Evolutionary conservation across 1,140 invertebrate genomes (phyloP).

Genomic region (Drosophila miranda): DNA sequence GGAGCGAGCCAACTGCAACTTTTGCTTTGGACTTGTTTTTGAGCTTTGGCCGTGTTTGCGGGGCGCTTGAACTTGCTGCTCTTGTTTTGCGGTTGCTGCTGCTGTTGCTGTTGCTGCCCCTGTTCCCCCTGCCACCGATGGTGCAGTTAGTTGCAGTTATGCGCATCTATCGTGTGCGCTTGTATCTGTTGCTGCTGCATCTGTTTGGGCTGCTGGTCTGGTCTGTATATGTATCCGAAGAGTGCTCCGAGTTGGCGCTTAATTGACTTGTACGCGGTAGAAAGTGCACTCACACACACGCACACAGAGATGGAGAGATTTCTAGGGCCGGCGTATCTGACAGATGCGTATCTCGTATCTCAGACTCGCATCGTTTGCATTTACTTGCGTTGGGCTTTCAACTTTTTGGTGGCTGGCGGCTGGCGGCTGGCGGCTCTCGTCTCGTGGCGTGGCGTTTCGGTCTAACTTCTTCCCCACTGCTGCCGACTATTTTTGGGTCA

Average conservation of each 20-base stretch:
- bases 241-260: conserved; percentile 57
- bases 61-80: conserved; percentile 79
- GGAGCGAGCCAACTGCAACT: conserved; percentile 28
- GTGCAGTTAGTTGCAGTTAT: conserved; percentile 79
- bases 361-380: conserved; percentile 57
- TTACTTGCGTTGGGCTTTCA: conserved; percentile 40
- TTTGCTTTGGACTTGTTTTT: conserved; percentile 71
- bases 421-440: not conserved
- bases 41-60: conserved; percentile 75
- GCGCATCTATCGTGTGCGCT: conserved; percentile 59
- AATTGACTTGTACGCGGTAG: conserved; percentile 78
- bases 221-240: conserved; percentile 1
- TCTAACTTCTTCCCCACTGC: conserved; percentile 22
- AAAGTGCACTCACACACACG: conserved; percentile 60
- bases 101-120: conserved; percentile 22
- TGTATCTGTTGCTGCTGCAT: conserved; percentile 15
- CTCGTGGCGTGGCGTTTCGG: conserved; percentile 6
- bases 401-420: conserved; percentile 7
- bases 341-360: conserved; percentile 55
- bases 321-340: conserved; percentile 36
- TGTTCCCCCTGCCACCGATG: conserved; percentile 10
- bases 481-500: conserved; percentile 60
- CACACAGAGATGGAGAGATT: not conserved
- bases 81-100: conserved; percentile 54
- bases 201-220: conserved; percentile 2